A percentile compares a stretch with the other conserved stretches of the same genome.
These are phyloP conservation scores for Macquaria ambigua DNA, from an alignment of 2,113 vertebrate genomes.

Conservation along the genomic window DNA sequence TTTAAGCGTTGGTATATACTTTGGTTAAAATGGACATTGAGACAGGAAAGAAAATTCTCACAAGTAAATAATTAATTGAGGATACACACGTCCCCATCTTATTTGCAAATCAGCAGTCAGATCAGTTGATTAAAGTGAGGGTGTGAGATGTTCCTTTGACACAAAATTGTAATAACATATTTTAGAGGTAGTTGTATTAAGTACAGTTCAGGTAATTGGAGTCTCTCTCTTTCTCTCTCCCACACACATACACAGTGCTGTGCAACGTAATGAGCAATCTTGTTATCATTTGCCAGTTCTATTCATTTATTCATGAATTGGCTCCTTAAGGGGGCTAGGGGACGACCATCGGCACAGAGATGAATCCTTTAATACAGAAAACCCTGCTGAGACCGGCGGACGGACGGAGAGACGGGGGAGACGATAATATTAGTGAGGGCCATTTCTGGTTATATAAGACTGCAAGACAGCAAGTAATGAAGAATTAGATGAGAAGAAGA, in stretches of 20 bases:
- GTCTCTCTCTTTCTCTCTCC: not conserved
- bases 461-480: conserved; percentile 28
- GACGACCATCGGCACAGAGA: conserved; percentile 31
- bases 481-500: conserved; percentile 26
- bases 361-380: conserved; percentile 54
- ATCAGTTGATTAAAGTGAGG: not conserved
- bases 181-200: conserved; percentile 1
- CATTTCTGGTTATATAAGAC: conserved; percentile 47
- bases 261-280: conserved; percentile 60
- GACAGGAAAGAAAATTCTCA: not conserved
- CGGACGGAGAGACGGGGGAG: not conserved
- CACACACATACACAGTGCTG: conserved; percentile 6
- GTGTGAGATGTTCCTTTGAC: conserved; percentile 18
- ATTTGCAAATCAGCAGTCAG: conserved; percentile 4
- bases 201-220: conserved; percentile 40
- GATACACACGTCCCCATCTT: not conserved
- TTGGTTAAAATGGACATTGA: not conserved
- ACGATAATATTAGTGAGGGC: conserved; percentile 36
- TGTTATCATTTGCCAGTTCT: conserved; percentile 58
- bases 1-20: not conserved
- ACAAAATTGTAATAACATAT: not conserved
- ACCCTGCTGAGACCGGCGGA: conserved; percentile 42
- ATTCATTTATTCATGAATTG: conserved; percentile 77
- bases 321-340: conserved; percentile 49
- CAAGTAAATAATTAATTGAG: not conserved